A percentile compares a stretch with the other conserved stretches of the same genome.
phyloP scores from a whole-genome alignment of 1,140 invertebrate species.

The Hypsibius dujardini region DNA sequence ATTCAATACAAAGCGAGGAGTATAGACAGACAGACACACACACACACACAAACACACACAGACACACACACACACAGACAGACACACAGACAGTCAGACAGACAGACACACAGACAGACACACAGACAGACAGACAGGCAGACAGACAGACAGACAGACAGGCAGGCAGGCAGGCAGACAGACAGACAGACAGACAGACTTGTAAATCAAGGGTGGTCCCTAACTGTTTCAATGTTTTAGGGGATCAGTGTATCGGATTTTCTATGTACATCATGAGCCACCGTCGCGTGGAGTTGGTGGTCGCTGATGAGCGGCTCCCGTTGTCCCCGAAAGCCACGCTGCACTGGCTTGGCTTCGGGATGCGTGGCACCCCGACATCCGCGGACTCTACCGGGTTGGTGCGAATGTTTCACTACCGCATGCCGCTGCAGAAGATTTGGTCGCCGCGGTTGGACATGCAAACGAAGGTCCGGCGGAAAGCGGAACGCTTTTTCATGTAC shows the following conservation, averaged over 20 bases:
- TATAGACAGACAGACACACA: no score
- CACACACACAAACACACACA: no score
- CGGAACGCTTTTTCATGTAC: conserved; percentile 63
- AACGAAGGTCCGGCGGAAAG: conserved; percentile 46
- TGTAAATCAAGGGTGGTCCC: no score
- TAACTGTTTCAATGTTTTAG: conserved; percentile 13
- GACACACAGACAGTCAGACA: no score
- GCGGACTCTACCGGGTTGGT: conserved; percentile 45
- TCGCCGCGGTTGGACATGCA: conserved; percentile 51
- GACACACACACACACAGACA: no score
- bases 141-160: no score
- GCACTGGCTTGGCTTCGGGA: conserved; percentile 51
- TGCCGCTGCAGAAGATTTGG: conserved; percentile 42
- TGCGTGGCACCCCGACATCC: conserved; percentile 30
- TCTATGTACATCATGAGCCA: not conserved
- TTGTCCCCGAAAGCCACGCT: conserved; percentile 49
- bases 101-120: no score
- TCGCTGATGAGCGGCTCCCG: conserved; percentile 36
- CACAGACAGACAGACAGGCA: no score
- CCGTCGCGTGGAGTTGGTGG: not conserved
- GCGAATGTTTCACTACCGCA: conserved; percentile 37
- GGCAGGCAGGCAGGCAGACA: no score
- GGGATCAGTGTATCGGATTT: not conserved
- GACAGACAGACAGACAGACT: no score
- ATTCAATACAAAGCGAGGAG: no score